phyloP scores from a whole-genome alignment of 2,113 vertebrate genomes.

The Neotoma lepida region DNA sequence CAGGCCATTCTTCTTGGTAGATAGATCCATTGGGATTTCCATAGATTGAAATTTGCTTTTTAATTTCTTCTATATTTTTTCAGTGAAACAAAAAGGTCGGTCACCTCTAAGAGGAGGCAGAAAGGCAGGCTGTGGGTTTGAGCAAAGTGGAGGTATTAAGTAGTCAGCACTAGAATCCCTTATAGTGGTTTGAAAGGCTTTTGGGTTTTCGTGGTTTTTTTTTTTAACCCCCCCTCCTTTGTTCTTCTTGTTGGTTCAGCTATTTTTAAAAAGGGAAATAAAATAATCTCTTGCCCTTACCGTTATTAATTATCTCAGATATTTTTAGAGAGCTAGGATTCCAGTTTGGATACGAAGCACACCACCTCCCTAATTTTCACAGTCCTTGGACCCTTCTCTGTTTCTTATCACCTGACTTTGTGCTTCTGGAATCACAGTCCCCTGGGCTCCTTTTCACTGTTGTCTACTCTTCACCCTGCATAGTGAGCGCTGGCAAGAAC shows the following conservation, averaged over 20 bases:
- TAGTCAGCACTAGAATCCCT: conserved; percentile 48
- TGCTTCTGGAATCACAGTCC: not conserved
- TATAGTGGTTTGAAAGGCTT: conserved; percentile 46
- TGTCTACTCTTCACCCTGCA: not conserved
- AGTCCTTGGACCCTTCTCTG: not conserved
- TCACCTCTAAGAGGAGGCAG: not conserved
- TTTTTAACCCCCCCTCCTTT: not conserved
- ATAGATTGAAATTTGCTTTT: conserved; percentile 1
- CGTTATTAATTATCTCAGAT: not conserved
- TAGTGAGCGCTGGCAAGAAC: not conserved
- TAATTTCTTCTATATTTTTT: not conserved
- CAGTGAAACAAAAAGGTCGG: not conserved
- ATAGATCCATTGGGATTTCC: not conserved
- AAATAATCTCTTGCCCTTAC: not conserved
- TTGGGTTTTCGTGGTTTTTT: not conserved
- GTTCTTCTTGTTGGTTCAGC: conserved; percentile 30
- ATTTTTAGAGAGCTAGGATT: not conserved
- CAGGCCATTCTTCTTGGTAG: not conserved
- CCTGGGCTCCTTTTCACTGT: not conserved
- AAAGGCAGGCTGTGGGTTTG: conserved; percentile 55
- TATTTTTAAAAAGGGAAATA: conserved; percentile 11
- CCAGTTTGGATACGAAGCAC: not conserved
- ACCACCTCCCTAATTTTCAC: too few species aligned
- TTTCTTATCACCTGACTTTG: not conserved
- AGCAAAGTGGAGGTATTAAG: conserved; percentile 56